Base-by-base conservation (phyloP, 2,797 vertebrate species). In the Gouania willdenowi region DNA sequence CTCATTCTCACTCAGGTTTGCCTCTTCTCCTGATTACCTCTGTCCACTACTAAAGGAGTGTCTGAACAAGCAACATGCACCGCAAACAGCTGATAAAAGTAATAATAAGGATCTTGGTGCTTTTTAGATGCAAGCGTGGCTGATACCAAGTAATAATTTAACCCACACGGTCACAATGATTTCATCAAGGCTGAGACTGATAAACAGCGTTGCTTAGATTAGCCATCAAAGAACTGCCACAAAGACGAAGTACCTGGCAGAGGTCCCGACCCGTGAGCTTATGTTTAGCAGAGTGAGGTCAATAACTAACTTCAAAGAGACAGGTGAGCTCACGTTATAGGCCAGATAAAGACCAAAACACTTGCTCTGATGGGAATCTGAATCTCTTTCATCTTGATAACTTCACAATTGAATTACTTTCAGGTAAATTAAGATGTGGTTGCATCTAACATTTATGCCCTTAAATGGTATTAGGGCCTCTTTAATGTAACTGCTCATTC, bases 201-300 rank as follows among this genome's bases (percentile, higher is more conserved):
- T 76, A 78, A 82, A 81, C 65, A 70, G 27, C 54, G 8, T 52
- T 49, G 71, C 66, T 69, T 68, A 71, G 72, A 75, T 77, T 71
- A 66, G 49, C 51, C 75, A 69, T 84, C 75, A 82, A 84, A 82
- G 79, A 51, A 27, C 69, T 77, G 77, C 48, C 71, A 70, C 45
- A 43, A 68, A 78, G 75, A 75, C 69, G 3, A 54, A 79, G 66
- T 65, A 78, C 70, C 76, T 79, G 76, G 71, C 77, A 66, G 49
- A 63, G 60, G 59, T 54, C 57, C 57, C 72, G 69, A 75, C 70
- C 70, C 64, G 47, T 57, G 47, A 53, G 62, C 51, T 58, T 50
- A 49, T 66, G 81, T 56, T 74, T 79, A 67, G 70, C 71, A 72
- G 39, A 44, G 33, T n/a, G 51, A 70, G 81, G 78, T 79, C 74